phyloP scores from a whole-genome alignment of 2,113 vertebrate genomes.

The Passer montanus region DNA sequence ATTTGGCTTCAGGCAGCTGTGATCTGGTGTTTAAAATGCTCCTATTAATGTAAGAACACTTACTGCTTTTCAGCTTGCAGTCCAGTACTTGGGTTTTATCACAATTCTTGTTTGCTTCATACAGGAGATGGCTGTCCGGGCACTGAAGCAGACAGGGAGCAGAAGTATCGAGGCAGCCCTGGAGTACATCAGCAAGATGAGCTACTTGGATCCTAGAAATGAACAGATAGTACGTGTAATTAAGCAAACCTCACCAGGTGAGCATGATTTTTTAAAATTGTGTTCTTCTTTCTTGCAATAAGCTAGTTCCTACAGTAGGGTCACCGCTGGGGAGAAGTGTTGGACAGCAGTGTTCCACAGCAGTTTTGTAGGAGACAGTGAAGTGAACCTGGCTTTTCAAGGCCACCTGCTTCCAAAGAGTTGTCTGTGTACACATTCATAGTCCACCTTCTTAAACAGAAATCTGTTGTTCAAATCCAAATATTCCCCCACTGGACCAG shows the following conservation, averaged over 20 bases:
- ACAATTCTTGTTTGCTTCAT: not conserved
- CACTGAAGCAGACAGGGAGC: slow-evolving; percentile 95
- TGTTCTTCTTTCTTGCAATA: not conserved
- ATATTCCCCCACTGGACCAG: not conserved
- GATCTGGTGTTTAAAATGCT: not conserved
- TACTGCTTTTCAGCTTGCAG: not conserved
- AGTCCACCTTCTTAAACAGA: not conserved
- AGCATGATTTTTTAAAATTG: not conserved
- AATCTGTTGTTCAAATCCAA: not conserved
- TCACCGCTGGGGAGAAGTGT: rapidly evolving
- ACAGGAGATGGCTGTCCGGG: slow-evolving; percentile 96
- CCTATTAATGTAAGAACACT: not conserved
- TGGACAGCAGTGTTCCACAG: not conserved
- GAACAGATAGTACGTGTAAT: slow-evolving; percentile 97
- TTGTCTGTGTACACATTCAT: not conserved
- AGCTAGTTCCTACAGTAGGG: not conserved
- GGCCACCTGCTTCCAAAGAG: not conserved
- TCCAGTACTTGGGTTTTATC: not conserved
- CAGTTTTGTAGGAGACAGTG: not conserved
- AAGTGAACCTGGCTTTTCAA: not conserved
- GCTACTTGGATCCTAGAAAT: slow-evolving; percentile 94
- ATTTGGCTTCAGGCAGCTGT: not conserved
- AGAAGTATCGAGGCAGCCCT: slow-evolving; percentile 95
- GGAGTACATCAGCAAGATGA: slow-evolving; percentile 98
- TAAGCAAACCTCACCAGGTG: slow-evolving; percentile 97